Evolutionary conservation across 2,888 invertebrate genomes (phyloP), one percentile per base, ranked within the genome.

Genomic region (Lasioglossum oenotherae): DNA sequence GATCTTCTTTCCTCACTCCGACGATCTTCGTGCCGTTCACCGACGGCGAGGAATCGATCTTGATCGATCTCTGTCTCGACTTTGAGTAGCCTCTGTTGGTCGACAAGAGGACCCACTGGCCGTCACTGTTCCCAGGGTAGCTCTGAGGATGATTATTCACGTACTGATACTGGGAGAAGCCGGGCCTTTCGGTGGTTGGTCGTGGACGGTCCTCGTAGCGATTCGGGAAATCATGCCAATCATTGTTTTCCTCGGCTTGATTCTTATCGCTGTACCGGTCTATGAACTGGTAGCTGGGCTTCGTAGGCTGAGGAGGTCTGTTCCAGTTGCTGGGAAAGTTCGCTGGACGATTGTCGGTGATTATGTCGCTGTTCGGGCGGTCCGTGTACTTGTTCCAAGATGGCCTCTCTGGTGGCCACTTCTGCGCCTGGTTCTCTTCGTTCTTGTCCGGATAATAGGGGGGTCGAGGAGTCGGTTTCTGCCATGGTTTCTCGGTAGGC

Each of bases 91-190:
- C 98, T 95, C 97, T 97, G 19, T 98, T 98, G 5, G 97, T 97
- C 0, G 97, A 97, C 12, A 98, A 94, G 2, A 98, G 95, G 3
- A 98, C 97, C 98, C 98, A 98, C 90, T 97, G 97, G 0, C 98
- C 98, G 84, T 97, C 97, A 0, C 97, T 97, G 85, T 96, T 96
- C 0, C 96, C 96, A 0, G 97, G 97, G 93, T 97, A 96, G 4
- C 96, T 96, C 4, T 95, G 94, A 0, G 97, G 96, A 92, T 96
- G 96, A 77, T 92, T 93, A 57, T 89, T 77, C 67, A 89, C 89
- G 84, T 95, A 95, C 31, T 94, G 93, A 88, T 96, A 96, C 35
- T 96, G 95, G 64, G 96, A 96, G 75, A 96, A 96, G 14, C 92
- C 89, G 6, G 95, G 94, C 23, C 93, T 86, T 12, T 92, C 93